Evolutionary conservation across 2,113 vertebrate genomes (phyloP).

Genomic region (Acinonyx jubatus): DNA sequence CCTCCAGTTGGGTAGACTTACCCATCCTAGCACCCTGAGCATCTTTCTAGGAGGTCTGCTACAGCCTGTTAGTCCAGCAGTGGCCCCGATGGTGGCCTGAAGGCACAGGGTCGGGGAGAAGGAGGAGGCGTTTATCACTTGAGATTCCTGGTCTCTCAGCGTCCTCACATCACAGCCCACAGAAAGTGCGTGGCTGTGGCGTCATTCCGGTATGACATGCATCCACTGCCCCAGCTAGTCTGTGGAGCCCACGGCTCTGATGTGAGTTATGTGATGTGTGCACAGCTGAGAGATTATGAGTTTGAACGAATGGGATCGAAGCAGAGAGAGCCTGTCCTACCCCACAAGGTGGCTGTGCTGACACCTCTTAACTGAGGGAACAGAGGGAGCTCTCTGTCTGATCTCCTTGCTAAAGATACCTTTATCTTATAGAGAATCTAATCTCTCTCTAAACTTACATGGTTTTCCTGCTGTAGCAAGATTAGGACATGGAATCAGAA

Average conservation of each 20-base stretch:
- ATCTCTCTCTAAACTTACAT: background rate
- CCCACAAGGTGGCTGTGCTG: too few species aligned
- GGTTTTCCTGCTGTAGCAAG: background rate
- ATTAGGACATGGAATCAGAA: background rate
- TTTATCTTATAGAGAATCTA: background rate
- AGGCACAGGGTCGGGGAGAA: background rate
- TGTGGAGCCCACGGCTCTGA: background rate
- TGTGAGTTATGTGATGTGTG: fast-evolving
- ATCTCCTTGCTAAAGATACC: background rate
- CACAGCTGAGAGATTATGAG: background rate
- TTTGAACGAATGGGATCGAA: background rate
- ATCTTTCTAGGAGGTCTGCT: background rate
- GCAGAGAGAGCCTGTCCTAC: background rate
- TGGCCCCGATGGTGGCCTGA: background rate
- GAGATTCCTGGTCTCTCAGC: background rate
- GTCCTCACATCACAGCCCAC: background rate
- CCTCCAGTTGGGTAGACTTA: fast-evolving
- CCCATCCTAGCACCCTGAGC: fast-evolving
- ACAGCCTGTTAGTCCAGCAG: background rate
- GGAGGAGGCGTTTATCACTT: too few species aligned
- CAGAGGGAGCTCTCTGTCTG: background rate
- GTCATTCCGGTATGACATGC: fast-evolving
- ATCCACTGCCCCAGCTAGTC: fast-evolving
- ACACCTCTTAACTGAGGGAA: background rate
- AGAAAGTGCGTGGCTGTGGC: fast-evolving